Percentiles rank a stretch among this genome's conserved stretches.
Evolutionary conservation across 2,888 invertebrate species (phyloP).

Genomic region (Thymelicus acteon): DNA sequence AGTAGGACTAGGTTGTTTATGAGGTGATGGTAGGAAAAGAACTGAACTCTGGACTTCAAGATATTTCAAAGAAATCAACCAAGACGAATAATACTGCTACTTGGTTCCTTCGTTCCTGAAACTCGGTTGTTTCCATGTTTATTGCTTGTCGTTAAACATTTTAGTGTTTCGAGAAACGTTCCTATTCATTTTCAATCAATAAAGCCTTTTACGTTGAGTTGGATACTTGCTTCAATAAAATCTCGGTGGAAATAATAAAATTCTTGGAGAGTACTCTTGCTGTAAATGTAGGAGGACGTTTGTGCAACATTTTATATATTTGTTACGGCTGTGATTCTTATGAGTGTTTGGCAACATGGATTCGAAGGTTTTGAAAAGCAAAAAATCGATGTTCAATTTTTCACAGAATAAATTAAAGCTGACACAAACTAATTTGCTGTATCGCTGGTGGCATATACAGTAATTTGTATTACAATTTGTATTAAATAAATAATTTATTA

Average conservation of each 20-base stretch:
- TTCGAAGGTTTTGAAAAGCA: too few relatives aligned
- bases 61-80: neutral
- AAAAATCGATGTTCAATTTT: too few relatives aligned
- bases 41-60: too few relatives aligned
- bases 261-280: neutral
- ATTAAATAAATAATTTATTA: too few relatives aligned
- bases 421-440: too few relatives aligned
- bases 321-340: neutral
- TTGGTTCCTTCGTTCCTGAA: neutral
- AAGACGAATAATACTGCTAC: neutral
- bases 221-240: constrained; percentile 23
- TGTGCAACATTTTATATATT: neutral
- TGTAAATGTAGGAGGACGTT: neutral
- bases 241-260: constrained; percentile 12
- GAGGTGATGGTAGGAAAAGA: too few relatives aligned
- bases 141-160: constrained; percentile 18
- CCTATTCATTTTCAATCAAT: constrained; percentile 26
- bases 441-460: too few relatives aligned
- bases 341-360: too few relatives aligned
- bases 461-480: too few relatives aligned
- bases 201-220: constrained; percentile 1
- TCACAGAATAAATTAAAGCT: too few relatives aligned
- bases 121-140: neutral
- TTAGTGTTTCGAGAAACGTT: constrained; percentile 16
- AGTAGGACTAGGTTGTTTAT: too few relatives aligned